A percentile compares a stretch with the other conserved stretches of the same genome.
Conservation (phyloP, 2,113 vertebrate species). For the Dendrocopos noguchii region DNA sequence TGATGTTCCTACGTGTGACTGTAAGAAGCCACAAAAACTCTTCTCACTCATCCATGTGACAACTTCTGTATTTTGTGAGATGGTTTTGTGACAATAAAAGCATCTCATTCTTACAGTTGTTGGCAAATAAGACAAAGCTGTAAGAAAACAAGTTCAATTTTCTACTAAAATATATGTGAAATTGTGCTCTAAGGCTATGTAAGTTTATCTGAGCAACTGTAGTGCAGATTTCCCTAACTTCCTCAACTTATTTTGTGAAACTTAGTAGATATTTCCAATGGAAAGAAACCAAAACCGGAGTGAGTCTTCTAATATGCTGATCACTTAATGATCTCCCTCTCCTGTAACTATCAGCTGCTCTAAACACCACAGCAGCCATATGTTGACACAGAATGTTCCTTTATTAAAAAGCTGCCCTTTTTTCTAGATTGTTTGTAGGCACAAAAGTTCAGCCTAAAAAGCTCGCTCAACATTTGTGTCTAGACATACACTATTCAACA, state of each 20-base stretch:
- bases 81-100: background rate
- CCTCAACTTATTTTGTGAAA: background rate
- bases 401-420: background rate
- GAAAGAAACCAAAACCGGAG: background rate
- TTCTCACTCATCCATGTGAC: background rate
- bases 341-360: background rate
- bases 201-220: background rate
- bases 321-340: background rate
- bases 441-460: constrained; percentile 33
- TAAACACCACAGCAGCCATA: background rate
- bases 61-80: background rate
- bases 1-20: background rate
- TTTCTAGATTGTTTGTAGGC: background rate
- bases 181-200: background rate
- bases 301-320: background rate
- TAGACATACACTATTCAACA: background rate
- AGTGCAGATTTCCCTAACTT: background rate
- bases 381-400: constrained; percentile 22
- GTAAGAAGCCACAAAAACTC: background rate
- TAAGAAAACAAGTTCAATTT: background rate
- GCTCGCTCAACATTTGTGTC: background rate
- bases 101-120: background rate
- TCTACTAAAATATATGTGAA: background rate
- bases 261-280: background rate
- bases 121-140: background rate